phyloP scores from a whole-genome alignment of 1,140 invertebrate species.

The Heliothis subflexa region DNA sequence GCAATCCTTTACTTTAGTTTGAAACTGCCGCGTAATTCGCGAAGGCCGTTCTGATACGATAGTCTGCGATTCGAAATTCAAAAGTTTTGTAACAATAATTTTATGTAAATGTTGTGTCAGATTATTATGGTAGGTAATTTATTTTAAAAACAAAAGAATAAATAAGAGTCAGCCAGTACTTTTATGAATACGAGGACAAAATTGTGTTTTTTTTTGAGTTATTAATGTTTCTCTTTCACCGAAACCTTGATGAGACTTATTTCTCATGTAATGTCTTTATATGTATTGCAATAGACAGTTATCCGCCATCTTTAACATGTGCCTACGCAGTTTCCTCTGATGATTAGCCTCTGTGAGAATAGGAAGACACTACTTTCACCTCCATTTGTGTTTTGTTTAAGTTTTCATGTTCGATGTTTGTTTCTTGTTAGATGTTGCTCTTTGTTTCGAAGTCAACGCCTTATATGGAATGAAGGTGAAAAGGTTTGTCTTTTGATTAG shows the following conservation, averaged over 20 bases:
- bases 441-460: slow-evolving; percentile 17
- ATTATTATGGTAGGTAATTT: background rate
- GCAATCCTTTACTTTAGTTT: slow-evolving; percentile 6
- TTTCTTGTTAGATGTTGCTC: slow-evolving; percentile 58
- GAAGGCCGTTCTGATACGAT: slow-evolving; percentile 23
- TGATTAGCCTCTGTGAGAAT: slow-evolving; percentile 65
- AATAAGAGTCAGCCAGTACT: too few species aligned
- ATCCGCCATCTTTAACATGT: slow-evolving; percentile 4
- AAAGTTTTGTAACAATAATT: slow-evolving; percentile 7
- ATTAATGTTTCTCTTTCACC: too few species aligned
- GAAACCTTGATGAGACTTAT: slow-evolving; percentile 10
- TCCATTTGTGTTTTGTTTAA: slow-evolving; percentile 66
- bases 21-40: slow-evolving; percentile 25
- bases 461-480: slow-evolving; percentile 29
- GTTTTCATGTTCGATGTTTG: slow-evolving; percentile 65
- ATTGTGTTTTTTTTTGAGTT: too few species aligned
- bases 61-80: slow-evolving; percentile 3
- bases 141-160: background rate
- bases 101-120: background rate
- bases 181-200: too few species aligned
- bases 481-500: slow-evolving; percentile 7
- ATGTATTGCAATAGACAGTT: background rate
- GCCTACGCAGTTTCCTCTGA: slow-evolving; percentile 38
- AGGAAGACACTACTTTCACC: slow-evolving; percentile 76
- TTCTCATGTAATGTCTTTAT: background rate